Evolutionary conservation across 53 echinoderm and acorn worm genomes (phyloP).

Genomic region (Echinometra lucunter): DNA sequence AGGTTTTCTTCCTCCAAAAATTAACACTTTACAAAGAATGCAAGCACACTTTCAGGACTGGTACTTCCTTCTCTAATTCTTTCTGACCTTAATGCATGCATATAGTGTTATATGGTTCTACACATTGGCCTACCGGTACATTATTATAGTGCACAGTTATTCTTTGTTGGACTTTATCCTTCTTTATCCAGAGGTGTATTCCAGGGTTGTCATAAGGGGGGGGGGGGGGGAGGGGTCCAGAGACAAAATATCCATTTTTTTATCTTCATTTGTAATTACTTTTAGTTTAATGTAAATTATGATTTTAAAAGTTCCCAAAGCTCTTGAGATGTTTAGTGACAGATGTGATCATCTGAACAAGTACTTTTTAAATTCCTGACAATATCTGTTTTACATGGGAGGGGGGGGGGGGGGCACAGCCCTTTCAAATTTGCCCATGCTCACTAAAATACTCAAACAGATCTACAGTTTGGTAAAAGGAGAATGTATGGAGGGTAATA

Average conservation of each 20-base stretch:
- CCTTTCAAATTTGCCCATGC: too few species aligned
- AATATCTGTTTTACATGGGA: too few species aligned
- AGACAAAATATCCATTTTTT: too few species aligned
- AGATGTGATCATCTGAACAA: neutral
- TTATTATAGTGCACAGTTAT: neutral
- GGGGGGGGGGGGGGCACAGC: too few species aligned
- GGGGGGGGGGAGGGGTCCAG: too few species aligned
- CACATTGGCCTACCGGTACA: neutral
- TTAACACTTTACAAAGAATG: neutral
- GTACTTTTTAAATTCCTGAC: neutral
- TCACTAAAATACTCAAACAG: too few species aligned
- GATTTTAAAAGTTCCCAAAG: neutral
- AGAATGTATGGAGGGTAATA: too few species aligned
- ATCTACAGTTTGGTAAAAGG: too few species aligned
- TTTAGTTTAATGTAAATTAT: neutral
- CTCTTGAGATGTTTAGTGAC: neutral
- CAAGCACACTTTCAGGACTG: too few species aligned
- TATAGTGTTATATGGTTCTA: neutral
- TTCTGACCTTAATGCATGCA: neutral
- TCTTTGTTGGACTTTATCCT: neutral
- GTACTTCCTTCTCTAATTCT: neutral
- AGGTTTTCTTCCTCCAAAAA: constrained; percentile 1
- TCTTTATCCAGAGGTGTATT: neutral
- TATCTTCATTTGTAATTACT: neutral
- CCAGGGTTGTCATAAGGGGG: neutral